Evolutionary conservation across 1,140 invertebrate genomes (phyloP), one percentile per base, ranked within the genome.

Genomic region (Kradibia gibbosae): DNA sequence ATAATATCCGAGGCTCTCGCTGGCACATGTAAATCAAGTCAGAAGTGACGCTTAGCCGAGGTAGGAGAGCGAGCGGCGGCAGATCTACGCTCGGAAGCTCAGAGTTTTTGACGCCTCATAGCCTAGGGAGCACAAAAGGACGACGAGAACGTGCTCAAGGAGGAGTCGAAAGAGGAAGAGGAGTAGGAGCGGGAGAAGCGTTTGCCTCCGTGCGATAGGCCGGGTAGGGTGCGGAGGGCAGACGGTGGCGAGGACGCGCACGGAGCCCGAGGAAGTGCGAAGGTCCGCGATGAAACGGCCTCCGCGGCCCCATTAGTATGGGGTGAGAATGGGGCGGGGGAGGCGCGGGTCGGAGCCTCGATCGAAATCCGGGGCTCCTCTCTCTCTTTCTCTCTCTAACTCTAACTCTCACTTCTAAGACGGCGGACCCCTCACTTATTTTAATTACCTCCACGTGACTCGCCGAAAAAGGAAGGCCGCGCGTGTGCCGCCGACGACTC

Each of bases 371-470:
- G 75, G 45, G 78, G 78, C 53, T 82, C 60, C 53, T 22, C 62
- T 78, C 62, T 60, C 67, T 45, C 36, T 60, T 31, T 79, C 55
- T 72, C 84, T 82, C 73, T 84, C 82, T 86, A 57, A 86, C 81
- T 48, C 57, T 78, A 34, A 48, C 83, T 82, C 77, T 82, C 83
- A 67, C 84, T 83, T 87, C 71, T 86, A 81, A 85, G 82, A 83
- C 80, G 75, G 67, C 78, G 85, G 85, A 88, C 84, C 88, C 87
- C 85, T 86, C 85, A 90, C 87, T 90, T 90, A 89, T 87, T 85
- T 89, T 90, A 90, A 91, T 91, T 90, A 90, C 89, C 89, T 89
- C 86, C 86, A 90, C 89, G 87, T 91, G 89, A 90, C 88, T 90
- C 86, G 88, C 85, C 89, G 85, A 86, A 90, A 67, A 91, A 89